These are phyloP conservation scores for Congeria kusceri DNA, from an alignment of 2,888 invertebrate genomes.

Conservation along the genomic window DNA sequence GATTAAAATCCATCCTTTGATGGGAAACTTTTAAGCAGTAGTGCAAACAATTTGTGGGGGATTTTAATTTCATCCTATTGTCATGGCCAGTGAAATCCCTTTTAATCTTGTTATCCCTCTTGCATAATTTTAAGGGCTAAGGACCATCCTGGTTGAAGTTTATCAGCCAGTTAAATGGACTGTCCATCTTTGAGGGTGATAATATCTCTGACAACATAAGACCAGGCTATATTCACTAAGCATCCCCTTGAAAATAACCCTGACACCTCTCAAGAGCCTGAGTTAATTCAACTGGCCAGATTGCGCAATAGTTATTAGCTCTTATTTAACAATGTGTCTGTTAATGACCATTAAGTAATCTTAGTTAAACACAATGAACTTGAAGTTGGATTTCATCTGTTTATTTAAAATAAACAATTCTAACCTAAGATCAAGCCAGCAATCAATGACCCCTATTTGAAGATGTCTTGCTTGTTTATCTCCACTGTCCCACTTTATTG, in stretches of 20 bases:
- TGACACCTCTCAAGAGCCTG: not conserved
- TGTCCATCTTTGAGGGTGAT: too few species aligned
- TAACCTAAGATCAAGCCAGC: not conserved
- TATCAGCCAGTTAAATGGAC: not conserved
- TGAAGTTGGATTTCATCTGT: not conserved
- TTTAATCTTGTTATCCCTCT: constrained; percentile 19
- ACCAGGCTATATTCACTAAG: too few species aligned
- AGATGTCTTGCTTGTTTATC: too few species aligned
- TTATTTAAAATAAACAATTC: constrained; percentile 2
- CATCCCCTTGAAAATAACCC: not conserved
- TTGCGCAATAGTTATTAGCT: constrained; percentile 1
- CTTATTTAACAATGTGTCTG: too few species aligned
- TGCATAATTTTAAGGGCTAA: constrained; percentile 8
- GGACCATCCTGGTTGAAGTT: not conserved
- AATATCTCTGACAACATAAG: too few species aligned
- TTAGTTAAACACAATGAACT: too few species aligned
- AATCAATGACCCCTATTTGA: too few species aligned
- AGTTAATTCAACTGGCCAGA: not conserved
- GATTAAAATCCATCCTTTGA: too few species aligned
- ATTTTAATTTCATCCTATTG: constrained; percentile 1
- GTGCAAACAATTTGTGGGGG: not conserved
- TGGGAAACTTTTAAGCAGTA: not conserved
- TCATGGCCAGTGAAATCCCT: not conserved
- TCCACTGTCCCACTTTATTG: not conserved
- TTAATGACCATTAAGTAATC: too few species aligned